Evolutionary conservation across 2,888 invertebrate species (phyloP).

Genomic region (Tuta absoluta): DNA sequence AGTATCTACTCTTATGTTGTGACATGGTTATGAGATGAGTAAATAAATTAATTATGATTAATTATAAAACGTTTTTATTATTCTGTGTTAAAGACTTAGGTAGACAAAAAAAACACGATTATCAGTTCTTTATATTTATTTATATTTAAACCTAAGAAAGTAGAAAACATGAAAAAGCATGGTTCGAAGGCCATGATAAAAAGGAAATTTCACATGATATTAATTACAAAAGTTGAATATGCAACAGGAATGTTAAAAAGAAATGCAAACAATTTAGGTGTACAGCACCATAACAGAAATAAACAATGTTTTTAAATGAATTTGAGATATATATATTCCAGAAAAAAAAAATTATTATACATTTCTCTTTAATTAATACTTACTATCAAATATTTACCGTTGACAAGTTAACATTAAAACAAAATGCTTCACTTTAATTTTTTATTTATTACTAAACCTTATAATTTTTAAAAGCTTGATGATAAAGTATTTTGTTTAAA

Average conservation of each 20-base stretch:
- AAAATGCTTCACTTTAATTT: background rate
- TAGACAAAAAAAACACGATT: constrained; percentile 26
- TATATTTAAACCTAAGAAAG: constrained; percentile 22
- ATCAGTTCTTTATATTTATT: constrained; percentile 22
- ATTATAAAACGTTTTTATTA: background rate
- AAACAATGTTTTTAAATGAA: background rate
- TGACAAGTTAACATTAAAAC: background rate
- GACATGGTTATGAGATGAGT: too few species aligned
- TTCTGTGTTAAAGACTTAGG: background rate
- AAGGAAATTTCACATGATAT: background rate
- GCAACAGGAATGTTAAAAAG: constrained; percentile 49
- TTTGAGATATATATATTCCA: too few species aligned
- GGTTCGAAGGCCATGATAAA: background rate
- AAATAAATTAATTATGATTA: too few species aligned
- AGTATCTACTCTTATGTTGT: too few species aligned
- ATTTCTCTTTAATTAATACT: too few species aligned
- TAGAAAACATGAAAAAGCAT: constrained; percentile 26
- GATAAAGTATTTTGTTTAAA: background rate
- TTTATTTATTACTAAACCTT: background rate
- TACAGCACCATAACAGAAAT: constrained; percentile 22
- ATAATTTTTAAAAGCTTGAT: background rate
- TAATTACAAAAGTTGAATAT: background rate
- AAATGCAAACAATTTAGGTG: constrained; percentile 41
- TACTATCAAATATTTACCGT: background rate
- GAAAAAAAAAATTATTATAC: too few species aligned